Conservation (phyloP, 2,888 invertebrate species). For the Choreutis nemorana region DNA sequence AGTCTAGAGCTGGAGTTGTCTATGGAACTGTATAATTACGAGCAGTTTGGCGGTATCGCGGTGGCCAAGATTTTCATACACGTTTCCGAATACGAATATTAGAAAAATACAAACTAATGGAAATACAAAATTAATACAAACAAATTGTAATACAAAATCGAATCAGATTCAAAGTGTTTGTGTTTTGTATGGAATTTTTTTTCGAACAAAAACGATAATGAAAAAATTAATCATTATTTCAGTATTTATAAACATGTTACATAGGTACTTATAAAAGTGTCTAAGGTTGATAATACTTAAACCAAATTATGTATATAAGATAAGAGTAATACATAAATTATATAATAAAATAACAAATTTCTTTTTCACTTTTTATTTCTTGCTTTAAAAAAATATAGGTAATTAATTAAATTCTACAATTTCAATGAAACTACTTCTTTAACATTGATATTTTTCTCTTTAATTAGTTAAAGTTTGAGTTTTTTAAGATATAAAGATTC, state of each 20-base stretch:
- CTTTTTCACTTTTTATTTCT: too few relatives aligned
- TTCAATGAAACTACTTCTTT: background rate
- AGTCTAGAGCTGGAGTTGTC: slow-evolving; percentile 87
- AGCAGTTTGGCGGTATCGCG: slow-evolving; percentile 80
- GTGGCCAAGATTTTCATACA: slow-evolving; percentile 86
- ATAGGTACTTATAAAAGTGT: background rate
- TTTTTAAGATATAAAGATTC: too few relatives aligned
- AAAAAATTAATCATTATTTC: background rate
- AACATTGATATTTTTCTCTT: background rate
- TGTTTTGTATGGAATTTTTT: too few relatives aligned
- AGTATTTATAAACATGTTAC: background rate
- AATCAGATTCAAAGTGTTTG: too few relatives aligned
- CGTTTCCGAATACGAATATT: slow-evolving; percentile 82
- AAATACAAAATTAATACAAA: background rate
- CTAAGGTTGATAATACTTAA: background rate
- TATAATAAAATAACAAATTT: too few relatives aligned
- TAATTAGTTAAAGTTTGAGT: too few relatives aligned
- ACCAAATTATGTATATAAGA: background rate
- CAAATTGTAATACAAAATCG: background rate
- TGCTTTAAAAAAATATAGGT: too few relatives aligned
- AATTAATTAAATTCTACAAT: background rate
- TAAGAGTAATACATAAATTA: too few relatives aligned
- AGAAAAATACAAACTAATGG: slow-evolving; percentile 9
- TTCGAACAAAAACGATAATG: background rate
- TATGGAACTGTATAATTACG: slow-evolving; percentile 82